Base-by-base conservation (phyloP, 2,113 vertebrate species). In the Buteo buteo region DNA sequence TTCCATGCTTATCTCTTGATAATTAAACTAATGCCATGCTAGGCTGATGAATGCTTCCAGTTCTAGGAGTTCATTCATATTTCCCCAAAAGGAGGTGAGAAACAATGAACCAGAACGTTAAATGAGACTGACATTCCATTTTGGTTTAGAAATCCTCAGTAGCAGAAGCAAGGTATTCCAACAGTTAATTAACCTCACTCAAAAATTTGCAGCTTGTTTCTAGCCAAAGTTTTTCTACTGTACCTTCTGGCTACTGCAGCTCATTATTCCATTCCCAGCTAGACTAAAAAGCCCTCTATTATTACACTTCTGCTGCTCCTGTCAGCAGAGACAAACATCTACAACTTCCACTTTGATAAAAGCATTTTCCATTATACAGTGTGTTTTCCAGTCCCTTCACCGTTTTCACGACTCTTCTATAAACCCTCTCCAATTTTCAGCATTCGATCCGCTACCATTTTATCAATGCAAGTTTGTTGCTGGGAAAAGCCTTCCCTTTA, bases 241-340 rank as follows among this genome's bases (percentile, higher is more conserved):
- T 69, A 94, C 84, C 89, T 96, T 95, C 91, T 94, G 91, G 95
- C 89, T 89, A 80, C 62, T 76, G 91, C 81, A 85, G 89, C 91
- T 95, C 64, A 67, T 97, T 96, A 97, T 90, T 94, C 66, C 66
- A 69, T 62, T 94, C 91, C 45, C 14, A 10, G 86, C 45, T 77
- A 85, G 32, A 73, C 82, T 87, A 77, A 95, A 96, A 92, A 93
- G 73, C 73, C 61, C 73, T 91, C 78, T 93, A 96, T 96, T 97
- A 96, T 95, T 87, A 85, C 21, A 82, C 74, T 96, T 95, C 82
- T 95, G 78, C 87, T 93, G 96, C 9, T 96, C 73, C 93, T 95
- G 93, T 97, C 94, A 96, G 87, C 92, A 91, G 84, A 87, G 70
- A 96, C 94, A 96, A 96, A 94, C 54, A 94, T 36, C 91, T 95